These are phyloP conservation scores for Lucilia cuprina DNA, from an alignment of 1,140 invertebrate species.

Conservation along the genomic window DNA sequence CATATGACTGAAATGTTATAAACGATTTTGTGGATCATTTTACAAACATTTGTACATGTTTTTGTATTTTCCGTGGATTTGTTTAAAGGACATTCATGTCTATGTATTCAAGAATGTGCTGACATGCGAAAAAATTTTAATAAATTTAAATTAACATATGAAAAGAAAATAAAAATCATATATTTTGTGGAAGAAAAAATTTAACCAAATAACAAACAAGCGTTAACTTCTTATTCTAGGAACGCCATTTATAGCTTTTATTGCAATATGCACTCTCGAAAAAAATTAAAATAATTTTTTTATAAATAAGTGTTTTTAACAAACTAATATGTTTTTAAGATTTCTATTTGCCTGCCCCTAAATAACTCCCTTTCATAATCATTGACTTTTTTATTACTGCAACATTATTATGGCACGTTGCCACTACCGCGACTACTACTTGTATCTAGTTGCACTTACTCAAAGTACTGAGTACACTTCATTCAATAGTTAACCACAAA, in stretches of 20 bases:
- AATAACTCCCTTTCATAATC: background rate
- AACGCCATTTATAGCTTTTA: too few relatives aligned
- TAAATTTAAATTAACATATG: background rate
- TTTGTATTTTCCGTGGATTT: background rate
- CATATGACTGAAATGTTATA: background rate
- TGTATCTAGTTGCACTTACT: background rate
- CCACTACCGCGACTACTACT: background rate
- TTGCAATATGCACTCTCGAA: too few relatives aligned
- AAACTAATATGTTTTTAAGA: too few relatives aligned
- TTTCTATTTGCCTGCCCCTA: background rate
- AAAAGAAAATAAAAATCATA: background rate
- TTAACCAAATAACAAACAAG: too few relatives aligned
- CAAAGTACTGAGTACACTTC: background rate
- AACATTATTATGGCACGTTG: background rate
- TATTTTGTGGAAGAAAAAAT: too few relatives aligned
- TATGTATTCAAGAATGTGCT: too few relatives aligned
- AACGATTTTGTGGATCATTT: background rate
- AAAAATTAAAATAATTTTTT: too few relatives aligned
- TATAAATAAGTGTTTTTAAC: too few relatives aligned
- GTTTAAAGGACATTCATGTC: too few relatives aligned
- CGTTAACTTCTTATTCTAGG: too few relatives aligned
- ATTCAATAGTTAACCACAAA: constrained; percentile 3
- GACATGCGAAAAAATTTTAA: background rate
- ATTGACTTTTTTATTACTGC: background rate
- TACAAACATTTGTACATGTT: background rate